Conservation (phyloP, 1,140 invertebrate genomes). For the Ips typographus region DNA sequence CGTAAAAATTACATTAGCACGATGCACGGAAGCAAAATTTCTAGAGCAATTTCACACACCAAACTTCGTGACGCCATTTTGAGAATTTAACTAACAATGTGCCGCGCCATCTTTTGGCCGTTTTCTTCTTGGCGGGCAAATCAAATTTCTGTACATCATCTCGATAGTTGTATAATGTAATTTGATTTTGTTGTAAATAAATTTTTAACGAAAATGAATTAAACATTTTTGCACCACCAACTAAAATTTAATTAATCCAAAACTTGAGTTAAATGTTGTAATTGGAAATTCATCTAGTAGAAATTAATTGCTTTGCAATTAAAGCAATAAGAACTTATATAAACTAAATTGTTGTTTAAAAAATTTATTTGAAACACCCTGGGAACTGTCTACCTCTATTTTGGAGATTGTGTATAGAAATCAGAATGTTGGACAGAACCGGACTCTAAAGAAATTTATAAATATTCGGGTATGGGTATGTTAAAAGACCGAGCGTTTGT, state of each 20-base stretch:
- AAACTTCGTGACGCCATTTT: conserved; percentile 49
- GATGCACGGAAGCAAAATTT: conserved; percentile 28
- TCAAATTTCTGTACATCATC: conserved; percentile 14
- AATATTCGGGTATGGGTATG: background rate
- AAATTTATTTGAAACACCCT: conserved; percentile 16
- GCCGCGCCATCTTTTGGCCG: conserved; percentile 47
- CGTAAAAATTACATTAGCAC: too few relatives aligned
- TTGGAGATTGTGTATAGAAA: conserved; percentile 33
- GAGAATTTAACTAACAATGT: conserved; percentile 46
- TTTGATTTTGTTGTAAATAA: background rate
- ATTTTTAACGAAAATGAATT: too few relatives aligned
- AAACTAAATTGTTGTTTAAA: conserved; percentile 1
- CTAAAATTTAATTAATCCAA: too few relatives aligned
- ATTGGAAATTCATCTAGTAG: too few relatives aligned
- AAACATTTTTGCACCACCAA: too few relatives aligned
- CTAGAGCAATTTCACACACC: conserved; percentile 41
- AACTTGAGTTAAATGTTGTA: too few relatives aligned
- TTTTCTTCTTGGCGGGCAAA: conserved; percentile 37
- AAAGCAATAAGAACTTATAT: too few relatives aligned
- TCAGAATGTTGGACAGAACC: conserved; percentile 22
- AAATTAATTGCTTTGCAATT: too few relatives aligned
- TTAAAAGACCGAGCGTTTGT: too few relatives aligned
- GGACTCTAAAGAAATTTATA: conserved; percentile 6
- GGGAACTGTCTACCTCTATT: conserved; percentile 23
- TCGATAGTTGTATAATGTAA: too few relatives aligned